Evolutionary conservation across 2,113 vertebrate species (phyloP).

Genomic region (Ctenodactylus gundi): DNA sequence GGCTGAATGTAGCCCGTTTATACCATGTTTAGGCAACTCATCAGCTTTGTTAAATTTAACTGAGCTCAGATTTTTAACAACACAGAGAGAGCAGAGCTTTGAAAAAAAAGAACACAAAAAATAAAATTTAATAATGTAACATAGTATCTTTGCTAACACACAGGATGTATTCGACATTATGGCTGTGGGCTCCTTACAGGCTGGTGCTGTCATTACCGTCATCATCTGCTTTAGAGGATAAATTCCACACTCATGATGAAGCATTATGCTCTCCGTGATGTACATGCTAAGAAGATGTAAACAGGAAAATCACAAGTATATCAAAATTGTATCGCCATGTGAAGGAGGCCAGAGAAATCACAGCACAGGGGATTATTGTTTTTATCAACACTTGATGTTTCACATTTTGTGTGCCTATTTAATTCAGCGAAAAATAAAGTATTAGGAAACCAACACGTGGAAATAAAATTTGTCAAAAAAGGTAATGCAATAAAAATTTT

Average conservation of each 20-base stretch:
- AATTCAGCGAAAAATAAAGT: too few species aligned
- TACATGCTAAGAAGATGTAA: background rate
- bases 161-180: background rate
- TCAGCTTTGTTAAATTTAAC: background rate
- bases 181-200: background rate
- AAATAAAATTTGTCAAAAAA: too few species aligned
- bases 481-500: background rate
- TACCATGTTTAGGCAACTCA: background rate
- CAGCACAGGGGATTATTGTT: too few species aligned
- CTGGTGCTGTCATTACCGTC: too few species aligned
- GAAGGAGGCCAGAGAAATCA: too few species aligned
- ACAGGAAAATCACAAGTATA: background rate
- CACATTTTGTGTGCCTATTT: too few species aligned
- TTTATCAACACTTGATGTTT: too few species aligned
- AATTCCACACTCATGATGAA: background rate
- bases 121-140: background rate
- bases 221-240: background rate
- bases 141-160: background rate
- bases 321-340: background rate
- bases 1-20: background rate
- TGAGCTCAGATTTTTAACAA: background rate
- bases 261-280: background rate
- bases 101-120: background rate
- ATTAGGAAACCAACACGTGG: too few species aligned
- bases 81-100: background rate